Percentiles rank a stretch among this genome's conserved stretches.
These are phyloP conservation scores for Acanthochromis polyacanthus DNA, from an alignment of 2,113 vertebrate genomes.

Conservation along the genomic window DNA sequence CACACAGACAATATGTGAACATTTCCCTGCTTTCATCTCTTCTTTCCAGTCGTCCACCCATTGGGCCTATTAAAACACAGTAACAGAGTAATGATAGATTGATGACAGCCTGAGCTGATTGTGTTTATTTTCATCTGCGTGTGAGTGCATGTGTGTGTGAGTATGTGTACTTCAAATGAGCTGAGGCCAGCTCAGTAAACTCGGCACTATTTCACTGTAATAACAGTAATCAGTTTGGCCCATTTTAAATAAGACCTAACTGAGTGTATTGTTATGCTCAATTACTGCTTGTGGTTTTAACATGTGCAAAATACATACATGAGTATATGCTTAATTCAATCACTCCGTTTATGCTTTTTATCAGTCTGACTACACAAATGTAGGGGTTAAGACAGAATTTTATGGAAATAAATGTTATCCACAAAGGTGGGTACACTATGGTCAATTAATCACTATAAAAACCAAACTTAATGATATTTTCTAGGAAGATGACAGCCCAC, in stretches of 20 bases:
- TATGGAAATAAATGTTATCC: no score
- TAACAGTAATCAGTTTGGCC: constrained; percentile 58
- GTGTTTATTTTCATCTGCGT: constrained; percentile 54
- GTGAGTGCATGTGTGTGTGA: constrained; percentile 9
- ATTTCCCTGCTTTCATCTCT: constrained; percentile 50
- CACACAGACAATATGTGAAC: constrained; percentile 23
- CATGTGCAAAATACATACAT: constrained; percentile 49
- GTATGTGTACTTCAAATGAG: constrained; percentile 34
- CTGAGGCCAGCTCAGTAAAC: constrained; percentile 35
- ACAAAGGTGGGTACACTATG: no score
- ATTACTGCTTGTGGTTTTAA: constrained; percentile 44
- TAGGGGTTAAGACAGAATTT: background rate
- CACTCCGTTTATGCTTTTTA: constrained; percentile 9
- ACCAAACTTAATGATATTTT: no score
- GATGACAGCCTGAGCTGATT: constrained; percentile 51
- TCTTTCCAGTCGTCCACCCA: constrained; percentile 37
- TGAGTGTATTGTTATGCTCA: constrained; percentile 57
- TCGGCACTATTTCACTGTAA: constrained; percentile 47
- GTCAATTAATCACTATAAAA: no score
- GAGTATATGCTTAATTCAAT: constrained; percentile 28
- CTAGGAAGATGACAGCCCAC: no score
- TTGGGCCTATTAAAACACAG: constrained; percentile 45
- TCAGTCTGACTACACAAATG: background rate
- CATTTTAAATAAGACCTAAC: constrained; percentile 51
- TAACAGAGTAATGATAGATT: constrained; percentile 51